Evolutionary conservation across 2,888 invertebrate genomes (phyloP), one percentile per base, ranked within the genome.

Genomic region (Cetonia aurata): DNA sequence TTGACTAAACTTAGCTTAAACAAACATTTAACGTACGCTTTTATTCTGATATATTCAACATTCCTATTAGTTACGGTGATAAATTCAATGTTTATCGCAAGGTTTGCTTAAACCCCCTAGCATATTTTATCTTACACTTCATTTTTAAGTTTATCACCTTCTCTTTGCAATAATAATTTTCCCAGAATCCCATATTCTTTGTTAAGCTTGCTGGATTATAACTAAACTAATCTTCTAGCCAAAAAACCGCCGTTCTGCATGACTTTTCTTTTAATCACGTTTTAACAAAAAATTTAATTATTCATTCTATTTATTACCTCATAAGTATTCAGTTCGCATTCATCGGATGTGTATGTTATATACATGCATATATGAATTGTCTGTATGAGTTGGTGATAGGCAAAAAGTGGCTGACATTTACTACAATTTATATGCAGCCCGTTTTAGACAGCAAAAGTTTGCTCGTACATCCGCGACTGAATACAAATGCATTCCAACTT

Each of bases 371-470:
- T 62, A 62, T 48, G 48, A 9, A 62, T 48, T 48, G 33, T 17
- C 8, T 31, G 31, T 31, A 50, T 62, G 37, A 33, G 48, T 48
- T 17, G 31, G 46, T 12, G 46, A 62, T 48, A 62, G 62, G 62
- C 48, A 62, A 46, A 62, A 62, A 62, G 17, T 48, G 62, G 46
- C 25, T 48, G 33, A 31, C 62, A 50, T 62, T 62, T 62, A 62
- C 62, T 15, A 31, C 48, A 62, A 62, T 62, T 62, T 62, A 62
- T 62, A 62, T 62, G 62, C 48, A 48, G 31, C 48, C 48, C 62
- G 48, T n/a, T 48, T 48, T 6, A 10, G 48, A 62, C 13, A 48
- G 48, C 48, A 50, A 62, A 48, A 13, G 48, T 62, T 62, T 33
- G 9, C 15, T 42, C 62, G n/a, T 48, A 33, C 8, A 50, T 62